A percentile compares a stretch with the other conserved stretches of the same genome.
These are phyloP conservation scores for Unio pictorum DNA, from an alignment of 2,888 invertebrate species.

Conservation along the genomic window DNA sequence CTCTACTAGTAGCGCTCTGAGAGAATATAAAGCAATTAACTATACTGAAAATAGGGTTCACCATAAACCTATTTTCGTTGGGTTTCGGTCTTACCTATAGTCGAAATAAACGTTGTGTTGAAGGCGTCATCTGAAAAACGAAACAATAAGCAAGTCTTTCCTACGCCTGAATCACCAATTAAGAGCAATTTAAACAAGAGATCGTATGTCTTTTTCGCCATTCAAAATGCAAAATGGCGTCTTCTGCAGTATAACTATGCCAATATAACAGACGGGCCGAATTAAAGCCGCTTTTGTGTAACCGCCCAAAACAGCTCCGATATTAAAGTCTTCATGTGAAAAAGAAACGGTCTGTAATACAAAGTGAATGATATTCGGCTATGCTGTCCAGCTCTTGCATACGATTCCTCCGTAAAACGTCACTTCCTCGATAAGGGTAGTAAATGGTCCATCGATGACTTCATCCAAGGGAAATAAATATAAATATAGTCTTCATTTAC, in stretches of 20 bases:
- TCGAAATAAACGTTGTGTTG: constrained; percentile 70
- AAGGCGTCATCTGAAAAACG: constrained; percentile 70
- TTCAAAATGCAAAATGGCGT: constrained; percentile 29
- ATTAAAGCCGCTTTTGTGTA: no score
- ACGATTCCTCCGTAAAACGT: constrained; percentile 25
- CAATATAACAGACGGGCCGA: no score
- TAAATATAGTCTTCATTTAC: background rate
- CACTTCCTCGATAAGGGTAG: constrained; percentile 37
- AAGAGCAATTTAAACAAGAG: constrained; percentile 67
- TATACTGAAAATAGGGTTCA: no score
- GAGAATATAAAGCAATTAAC: constrained; percentile 73
- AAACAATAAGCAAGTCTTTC: constrained; percentile 68
- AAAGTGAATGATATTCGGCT: no score
- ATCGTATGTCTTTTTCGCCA: constrained; percentile 75
- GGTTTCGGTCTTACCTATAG: constrained; percentile 74
- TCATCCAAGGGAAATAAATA: constrained; percentile 30
- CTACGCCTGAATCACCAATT: constrained; percentile 69
- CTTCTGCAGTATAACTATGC: constrained; percentile 1
- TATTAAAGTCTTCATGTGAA: no score
- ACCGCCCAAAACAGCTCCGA: no score
- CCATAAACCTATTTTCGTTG: no score
- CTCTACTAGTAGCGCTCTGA: no score
- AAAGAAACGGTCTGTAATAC: no score
- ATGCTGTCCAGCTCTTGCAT: background rate
- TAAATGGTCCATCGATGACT: constrained; percentile 31